A percentile compares a stretch with the other conserved stretches of the same genome.
Conservation (phyloP, 2,888 invertebrate genomes). For the Rutpela maculata region DNA sequence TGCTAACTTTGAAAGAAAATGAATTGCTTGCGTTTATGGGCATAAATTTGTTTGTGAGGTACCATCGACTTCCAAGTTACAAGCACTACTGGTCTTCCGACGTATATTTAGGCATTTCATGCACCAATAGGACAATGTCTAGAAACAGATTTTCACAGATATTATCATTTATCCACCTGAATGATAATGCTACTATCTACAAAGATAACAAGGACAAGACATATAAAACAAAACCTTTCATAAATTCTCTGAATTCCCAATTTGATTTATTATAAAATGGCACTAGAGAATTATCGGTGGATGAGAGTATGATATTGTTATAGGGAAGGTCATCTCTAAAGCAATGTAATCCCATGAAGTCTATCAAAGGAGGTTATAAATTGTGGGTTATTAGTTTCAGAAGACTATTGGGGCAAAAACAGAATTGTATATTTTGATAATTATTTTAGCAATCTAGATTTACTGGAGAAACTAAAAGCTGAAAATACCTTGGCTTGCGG, state of each 20-base stretch:
- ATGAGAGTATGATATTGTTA: slow-evolving; percentile 30
- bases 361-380: neutral
- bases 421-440: slow-evolving; percentile 44
- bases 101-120: neutral
- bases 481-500: slow-evolving; percentile 41
- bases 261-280: slow-evolving; percentile 21
- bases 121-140: neutral
- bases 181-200: neutral
- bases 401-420: slow-evolving; percentile 49
- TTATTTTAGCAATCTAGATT: slow-evolving; percentile 40
- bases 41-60: neutral
- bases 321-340: neutral
- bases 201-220: neutral
- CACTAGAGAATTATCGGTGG: neutral
- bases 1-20: neutral
- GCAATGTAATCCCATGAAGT: neutral
- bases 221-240: neutral
- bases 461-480: slow-evolving; percentile 43
- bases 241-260: neutral
- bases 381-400: slow-evolving; percentile 22
- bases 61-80: neutral
- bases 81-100: neutral
- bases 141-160: neutral
- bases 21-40: neutral
- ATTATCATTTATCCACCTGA: neutral